Percentiles rank a stretch among this genome's conserved stretches.
These are phyloP conservation scores for Corydoras maculifer DNA, from an alignment of 2,113 vertebrate species.

Conservation along the genomic window DNA sequence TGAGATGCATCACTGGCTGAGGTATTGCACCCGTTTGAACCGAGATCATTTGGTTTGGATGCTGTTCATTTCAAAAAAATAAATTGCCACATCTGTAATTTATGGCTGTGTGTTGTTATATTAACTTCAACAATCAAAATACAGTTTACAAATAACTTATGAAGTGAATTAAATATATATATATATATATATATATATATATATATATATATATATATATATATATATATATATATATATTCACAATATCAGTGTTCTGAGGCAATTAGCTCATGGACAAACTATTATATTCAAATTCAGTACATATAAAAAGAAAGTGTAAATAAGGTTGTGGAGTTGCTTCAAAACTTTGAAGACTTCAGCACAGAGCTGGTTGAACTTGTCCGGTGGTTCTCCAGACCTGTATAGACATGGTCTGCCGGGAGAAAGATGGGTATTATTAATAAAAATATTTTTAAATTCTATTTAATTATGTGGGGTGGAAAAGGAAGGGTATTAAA, in stretches of 20 bases:
- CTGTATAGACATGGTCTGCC: conserved; percentile 41
- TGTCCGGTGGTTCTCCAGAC: conserved; percentile 1
- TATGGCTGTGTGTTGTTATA: not conserved
- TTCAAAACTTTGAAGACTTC: conserved; percentile 4
- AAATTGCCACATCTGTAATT: not conserved
- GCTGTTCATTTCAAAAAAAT: conserved; percentile 2
- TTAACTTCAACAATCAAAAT: conserved; percentile 25
- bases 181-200: too few relatives aligned
- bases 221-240: conserved; percentile 19
- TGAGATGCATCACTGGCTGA: conserved; percentile 9
- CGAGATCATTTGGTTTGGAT: conserved; percentile 42
- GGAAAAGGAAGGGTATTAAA: not conserved
- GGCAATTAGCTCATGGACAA: too few relatives aligned
- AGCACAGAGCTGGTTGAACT: conserved; percentile 34
- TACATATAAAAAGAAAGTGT: conserved; percentile 33
- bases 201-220: too few relatives aligned
- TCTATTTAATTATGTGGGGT: too few relatives aligned
- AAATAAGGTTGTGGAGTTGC: not conserved
- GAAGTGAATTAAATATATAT: conserved; percentile 12
- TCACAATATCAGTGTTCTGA: conserved; percentile 14
- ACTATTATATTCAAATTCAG: conserved; percentile 15
- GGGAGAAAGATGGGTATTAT: not conserved
- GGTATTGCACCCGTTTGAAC: conserved; percentile 37
- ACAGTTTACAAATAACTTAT: conserved; percentile 50
- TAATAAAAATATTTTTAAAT: not conserved